Percentiles rank a stretch among this genome's conserved stretches.
Conservation (phyloP, 2,888 invertebrate genomes). For the Cryptosula pallasiana region DNA sequence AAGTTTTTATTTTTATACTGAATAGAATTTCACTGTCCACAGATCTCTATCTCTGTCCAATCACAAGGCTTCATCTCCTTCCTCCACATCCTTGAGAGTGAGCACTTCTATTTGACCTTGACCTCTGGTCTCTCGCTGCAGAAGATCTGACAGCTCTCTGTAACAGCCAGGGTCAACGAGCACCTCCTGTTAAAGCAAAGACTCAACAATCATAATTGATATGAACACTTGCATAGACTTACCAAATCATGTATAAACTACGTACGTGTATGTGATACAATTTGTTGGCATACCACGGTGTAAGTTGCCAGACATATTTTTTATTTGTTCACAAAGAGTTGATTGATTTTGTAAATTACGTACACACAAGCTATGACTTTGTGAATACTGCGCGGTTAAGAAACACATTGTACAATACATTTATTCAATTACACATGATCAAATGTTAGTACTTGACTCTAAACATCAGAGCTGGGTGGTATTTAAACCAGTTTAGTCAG, state of each 20-base stretch:
- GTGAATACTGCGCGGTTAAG: not conserved
- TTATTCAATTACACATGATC: not conserved
- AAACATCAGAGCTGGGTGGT: not conserved
- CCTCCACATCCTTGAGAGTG: conserved; percentile 83
- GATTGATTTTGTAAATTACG: not conserved
- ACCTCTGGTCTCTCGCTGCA: conserved; percentile 79
- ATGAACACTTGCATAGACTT: no score
- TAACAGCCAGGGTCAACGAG: conserved; percentile 89
- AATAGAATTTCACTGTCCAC: not conserved
- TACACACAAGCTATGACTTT: not conserved
- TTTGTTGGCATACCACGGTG: not conserved
- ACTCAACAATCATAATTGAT: not conserved
- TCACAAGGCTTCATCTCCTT: conserved; percentile 62
- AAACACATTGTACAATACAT: not conserved
- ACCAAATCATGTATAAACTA: not conserved
- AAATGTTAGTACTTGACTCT: not conserved
- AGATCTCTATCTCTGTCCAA: not conserved
- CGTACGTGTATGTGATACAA: not conserved
- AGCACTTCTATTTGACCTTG: conserved; percentile 81
- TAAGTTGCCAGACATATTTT: not conserved
- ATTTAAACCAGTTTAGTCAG: not conserved
- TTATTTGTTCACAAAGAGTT: not conserved
- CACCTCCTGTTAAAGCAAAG: conserved; percentile 53
- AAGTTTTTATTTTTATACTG: not conserved
- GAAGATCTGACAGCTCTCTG: conserved; percentile 77